Evolutionary conservation across 2,888 invertebrate genomes (phyloP), one percentile per base, ranked within the genome.

Genomic region (Drosophila cracens): DNA sequence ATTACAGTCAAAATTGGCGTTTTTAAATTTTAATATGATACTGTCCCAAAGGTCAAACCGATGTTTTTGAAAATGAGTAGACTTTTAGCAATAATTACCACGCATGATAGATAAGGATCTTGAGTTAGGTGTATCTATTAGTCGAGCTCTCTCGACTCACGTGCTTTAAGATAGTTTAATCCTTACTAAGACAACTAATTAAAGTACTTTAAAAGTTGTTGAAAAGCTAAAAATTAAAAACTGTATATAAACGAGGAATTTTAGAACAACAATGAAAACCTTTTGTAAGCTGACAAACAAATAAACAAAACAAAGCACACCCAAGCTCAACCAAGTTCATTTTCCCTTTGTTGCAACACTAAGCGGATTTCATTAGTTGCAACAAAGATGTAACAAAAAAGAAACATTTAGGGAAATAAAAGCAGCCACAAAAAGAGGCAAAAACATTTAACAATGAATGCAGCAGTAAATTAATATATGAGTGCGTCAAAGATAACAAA

Each of bases 361-460:
- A 76, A 69, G 69, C 74, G 63, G 74, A 60, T 74, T 74, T 68
- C 33, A 58, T 59, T 68, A 59, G 79, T 40, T 64, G 68, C 70
- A 25, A 43, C 62, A 58, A 29, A 46, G 7, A 31, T 18, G 34
- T 10, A 34, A 27, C 11, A 27, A 38, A n/a, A 16, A 13, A n/a
- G 10, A 18, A 38, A 36, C 48, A 56, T 38, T 40, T 8, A 54
- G 29, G 43, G 29, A 66, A 56, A 54, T 27, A 36, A 33, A 51
- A 65, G 16, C 25, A 64, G 34, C 29, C 29, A 52, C 18, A 70
- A 48, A 58, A 59, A 8, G 2, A 46, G 27, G 13, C 16, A 46
- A 31, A 13, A 27, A 3, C 70, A 52, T 52, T 58, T 53, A 38
- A 13, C 36, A 38, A 29, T 46, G 66, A 66, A 60, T 63, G 65